Evolutionary conservation across 2,888 invertebrate species (phyloP), one percentile per base, ranked within the genome.

Genomic region (Ectemnius lituratus): DNA sequence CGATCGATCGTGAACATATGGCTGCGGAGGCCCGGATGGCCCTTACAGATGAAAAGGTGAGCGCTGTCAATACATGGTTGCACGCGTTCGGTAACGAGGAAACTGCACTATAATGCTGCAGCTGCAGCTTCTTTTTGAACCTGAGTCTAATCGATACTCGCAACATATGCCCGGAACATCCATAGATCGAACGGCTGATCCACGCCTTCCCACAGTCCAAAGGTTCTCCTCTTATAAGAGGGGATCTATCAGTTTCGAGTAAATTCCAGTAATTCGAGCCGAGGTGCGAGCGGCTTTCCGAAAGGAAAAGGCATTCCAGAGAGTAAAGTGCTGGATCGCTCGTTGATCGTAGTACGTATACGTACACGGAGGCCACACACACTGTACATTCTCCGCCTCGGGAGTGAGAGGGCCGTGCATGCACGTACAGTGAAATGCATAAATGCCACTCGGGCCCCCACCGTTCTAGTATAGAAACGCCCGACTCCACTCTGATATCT

Each of bases 281-380:
- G 75, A 66, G 75, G 78, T 80, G 75, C 78, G 72, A 77, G 77
- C 75, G 75, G 83, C 67, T 82, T 81, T 82, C 82, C 79, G 83
- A 84, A 84, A 84, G 83, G 83, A 84, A 84, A 84, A 84, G 83
- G 83, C 83, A 83, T 83, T 83, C 83, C 82, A 77, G 75, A 75
- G 69, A 66, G 75, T 74, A 70, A 77, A 75, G 75, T 73, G 79
- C 72, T 71, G 75, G 73, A 72, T 80, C 76, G 82, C 70, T 67
- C 72, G 80, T 61, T 70, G 80, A 81, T 81, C 74, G 82, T 81
- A 71, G 75, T 62, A 78, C 78, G 70, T 70, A 56, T 61, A 60
- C 67, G 73, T 70, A 56, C 61, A 62, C 67, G 64, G 68, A 52
- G 56, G 61, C 67, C 67, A 67, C 62, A 64, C 67, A 72, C 72